Evolutionary conservation across 2,888 invertebrate genomes (phyloP).

Genomic region (Cheilosia impressa): DNA sequence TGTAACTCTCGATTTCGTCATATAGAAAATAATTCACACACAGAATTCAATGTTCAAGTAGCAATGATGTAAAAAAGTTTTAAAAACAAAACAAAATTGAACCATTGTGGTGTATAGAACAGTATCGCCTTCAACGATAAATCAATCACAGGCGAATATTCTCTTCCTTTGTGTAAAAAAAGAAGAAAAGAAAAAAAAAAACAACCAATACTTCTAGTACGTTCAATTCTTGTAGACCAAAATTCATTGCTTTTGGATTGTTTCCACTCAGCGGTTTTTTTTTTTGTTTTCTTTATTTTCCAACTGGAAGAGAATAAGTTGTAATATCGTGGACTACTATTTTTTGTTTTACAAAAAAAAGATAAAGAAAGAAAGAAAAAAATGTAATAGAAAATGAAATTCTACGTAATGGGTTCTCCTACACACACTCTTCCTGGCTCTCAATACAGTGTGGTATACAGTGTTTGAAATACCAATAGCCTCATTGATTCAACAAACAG

Average conservation of each 20-base stretch:
- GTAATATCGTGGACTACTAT: conserved; percentile 59
- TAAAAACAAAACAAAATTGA: conserved; percentile 42
- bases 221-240: neutral
- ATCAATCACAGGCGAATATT: conserved; percentile 58
- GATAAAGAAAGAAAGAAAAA: conserved; percentile 30
- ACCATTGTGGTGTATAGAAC: conserved; percentile 68
- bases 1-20: conserved; percentile 77
- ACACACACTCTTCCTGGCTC: conserved; percentile 71
- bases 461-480: conserved; percentile 71
- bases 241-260: conserved; percentile 6
- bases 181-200: conserved; percentile 11
- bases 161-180: conserved; percentile 65
- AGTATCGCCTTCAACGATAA: conserved; percentile 47
- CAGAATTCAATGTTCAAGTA: conserved; percentile 73
- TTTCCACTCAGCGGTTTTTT: neutral
- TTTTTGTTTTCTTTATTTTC: conserved; percentile 64
- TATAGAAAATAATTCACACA: conserved; percentile 75
- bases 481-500: conserved; percentile 75
- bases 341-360: conserved; percentile 26
- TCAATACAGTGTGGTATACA: conserved; percentile 74
- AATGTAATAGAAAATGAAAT: conserved; percentile 59
- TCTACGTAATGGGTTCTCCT: conserved; percentile 70
- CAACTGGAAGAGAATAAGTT: conserved; percentile 67
- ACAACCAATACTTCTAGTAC: neutral
- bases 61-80: conserved; percentile 60